phyloP scores from a whole-genome alignment of 2,888 invertebrate species.

The Papilio elwesi region DNA sequence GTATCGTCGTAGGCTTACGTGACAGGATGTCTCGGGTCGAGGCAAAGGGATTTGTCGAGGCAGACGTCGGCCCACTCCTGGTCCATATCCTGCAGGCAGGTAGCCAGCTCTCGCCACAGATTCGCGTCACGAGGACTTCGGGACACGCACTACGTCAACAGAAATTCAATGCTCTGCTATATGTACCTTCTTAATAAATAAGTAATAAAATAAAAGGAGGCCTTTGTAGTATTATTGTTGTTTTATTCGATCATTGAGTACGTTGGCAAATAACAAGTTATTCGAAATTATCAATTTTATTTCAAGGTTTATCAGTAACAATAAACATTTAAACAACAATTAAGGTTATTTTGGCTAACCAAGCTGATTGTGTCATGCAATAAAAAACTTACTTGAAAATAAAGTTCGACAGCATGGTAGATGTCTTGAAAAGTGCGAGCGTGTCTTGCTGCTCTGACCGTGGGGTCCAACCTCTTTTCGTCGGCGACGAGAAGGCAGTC shows the following conservation, averaged over 20 bases:
- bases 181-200: too few species aligned
- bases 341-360: too few species aligned
- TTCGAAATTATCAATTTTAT: too few species aligned
- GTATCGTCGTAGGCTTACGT: conserved; percentile 54
- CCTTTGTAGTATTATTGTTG: too few species aligned
- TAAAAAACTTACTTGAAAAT: conserved; percentile 58
- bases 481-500: conserved; percentile 54
- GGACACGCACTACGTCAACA: conserved; percentile 53
- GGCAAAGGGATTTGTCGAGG: conserved; percentile 62
- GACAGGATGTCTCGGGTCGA: conserved; percentile 68
- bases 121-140: conserved; percentile 56
- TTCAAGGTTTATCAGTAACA: too few species aligned
- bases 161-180: too few species aligned
- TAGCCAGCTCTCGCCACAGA: conserved; percentile 72
- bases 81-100: conserved; percentile 67
- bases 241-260: too few species aligned
- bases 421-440: conserved; percentile 71
- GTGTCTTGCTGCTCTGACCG: conserved; percentile 67
- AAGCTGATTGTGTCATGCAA: not conserved
- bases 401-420: conserved; percentile 66
- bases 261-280: too few species aligned
- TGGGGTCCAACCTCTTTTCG: conserved; percentile 48
- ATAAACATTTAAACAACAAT: too few species aligned
- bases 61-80: conserved; percentile 67
- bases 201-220: too few species aligned